Base-by-base conservation (phyloP, 2,113 vertebrate species). In the Lichenostomus cassidix region DNA sequence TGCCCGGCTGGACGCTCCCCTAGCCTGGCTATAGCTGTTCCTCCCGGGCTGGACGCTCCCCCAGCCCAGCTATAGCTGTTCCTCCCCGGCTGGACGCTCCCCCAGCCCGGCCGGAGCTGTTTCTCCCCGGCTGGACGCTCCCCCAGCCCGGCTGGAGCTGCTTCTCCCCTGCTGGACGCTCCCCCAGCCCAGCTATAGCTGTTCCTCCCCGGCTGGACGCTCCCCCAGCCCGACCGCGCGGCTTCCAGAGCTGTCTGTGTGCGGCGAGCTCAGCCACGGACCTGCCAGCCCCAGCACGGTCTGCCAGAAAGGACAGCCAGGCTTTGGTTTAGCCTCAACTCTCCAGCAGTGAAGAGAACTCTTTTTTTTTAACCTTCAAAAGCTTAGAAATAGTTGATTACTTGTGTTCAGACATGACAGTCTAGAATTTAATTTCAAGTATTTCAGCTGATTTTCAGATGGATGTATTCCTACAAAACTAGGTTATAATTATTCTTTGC, bases 241-340 rank as follows among this genome's bases (percentile, higher is more conserved):
- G 39, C 52, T 19, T 29, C 59, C 46, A 28, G 58, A 11, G 50
- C 50, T 18, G 50, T 31, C 60, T 5, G 12, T 3, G 16, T 1
- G 12, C 41, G 2, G 41, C 18, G 35, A 50, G 24, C 10, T 46
- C 20, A 19, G 47, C 46, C 44, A 13, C 4, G 50, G 8, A 8
- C 10, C 21, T 17, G 16, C 50, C 10, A 7, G 42, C 23, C 29
- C 3, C 58, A 5, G 46, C 44, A 15, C 0, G 1, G 5, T 69
- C 10, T 11, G 42, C 8, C 7, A 14, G 28, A 9, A 1, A 2
- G 1, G 14, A 46, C 1, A 39, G 33, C 18, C 7, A 1, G 1
- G 8, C 23, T 14, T 41, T 16, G 28, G 44, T 24, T 67, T 15
- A 41, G 41, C 42, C 35, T 83, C 58, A 6, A 15, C n/a, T 27